Evolutionary conservation across 2,113 vertebrate genomes (phyloP).

Genomic region (Scomber colias): DNA sequence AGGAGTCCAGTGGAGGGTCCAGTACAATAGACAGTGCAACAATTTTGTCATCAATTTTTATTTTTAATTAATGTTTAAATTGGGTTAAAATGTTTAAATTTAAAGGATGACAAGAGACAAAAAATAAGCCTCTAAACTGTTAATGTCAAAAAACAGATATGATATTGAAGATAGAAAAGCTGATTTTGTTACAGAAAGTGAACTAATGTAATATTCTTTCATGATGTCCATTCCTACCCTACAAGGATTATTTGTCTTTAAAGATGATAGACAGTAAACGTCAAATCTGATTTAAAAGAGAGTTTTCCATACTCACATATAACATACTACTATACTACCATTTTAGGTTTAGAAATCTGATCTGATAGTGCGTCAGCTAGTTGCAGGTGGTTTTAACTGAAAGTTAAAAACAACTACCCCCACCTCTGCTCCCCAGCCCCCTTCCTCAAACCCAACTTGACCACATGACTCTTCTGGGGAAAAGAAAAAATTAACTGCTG

Average conservation of each 20-base stretch:
- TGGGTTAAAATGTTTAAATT: no score
- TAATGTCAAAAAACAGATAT: background rate
- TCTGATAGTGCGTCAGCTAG: background rate
- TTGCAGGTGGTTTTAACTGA: conserved; percentile 68
- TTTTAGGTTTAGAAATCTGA: background rate
- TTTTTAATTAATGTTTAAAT: no score
- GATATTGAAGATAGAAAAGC: no score
- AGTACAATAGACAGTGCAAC: no score
- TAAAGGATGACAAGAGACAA: no score
- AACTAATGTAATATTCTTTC: no score
- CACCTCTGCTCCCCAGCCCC: conserved; percentile 28
- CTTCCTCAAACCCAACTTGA: conserved; percentile 71
- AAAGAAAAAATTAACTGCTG: conserved; percentile 24
- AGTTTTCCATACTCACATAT: background rate
- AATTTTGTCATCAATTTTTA: no score
- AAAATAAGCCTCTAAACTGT: no score
- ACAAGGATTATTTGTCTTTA: background rate
- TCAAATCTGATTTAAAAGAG: background rate
- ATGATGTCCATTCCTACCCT: no score
- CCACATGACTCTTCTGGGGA: conserved; percentile 67
- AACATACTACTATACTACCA: background rate
- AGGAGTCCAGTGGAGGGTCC: no score
- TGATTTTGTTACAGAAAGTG: background rate
- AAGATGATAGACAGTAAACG: background rate
- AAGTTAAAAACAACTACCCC: conserved; percentile 43